Base-by-base conservation (phyloP, 2,113 vertebrate species). In the Neogale vison region DNA sequence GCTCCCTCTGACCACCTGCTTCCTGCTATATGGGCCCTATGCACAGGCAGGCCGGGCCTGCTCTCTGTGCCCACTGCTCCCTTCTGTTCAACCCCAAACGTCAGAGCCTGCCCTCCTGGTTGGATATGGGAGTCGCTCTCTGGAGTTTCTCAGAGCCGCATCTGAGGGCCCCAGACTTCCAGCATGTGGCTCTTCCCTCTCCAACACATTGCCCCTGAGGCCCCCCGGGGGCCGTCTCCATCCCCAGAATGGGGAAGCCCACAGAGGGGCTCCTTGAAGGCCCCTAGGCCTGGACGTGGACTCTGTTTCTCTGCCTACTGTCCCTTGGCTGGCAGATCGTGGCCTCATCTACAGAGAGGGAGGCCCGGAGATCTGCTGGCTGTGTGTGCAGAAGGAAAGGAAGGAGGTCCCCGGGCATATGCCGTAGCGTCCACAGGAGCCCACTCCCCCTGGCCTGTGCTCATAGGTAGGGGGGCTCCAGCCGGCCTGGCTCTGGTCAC, bases 271-370 rank as follows among this genome's bases (percentile, higher is more conserved):
- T 67, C 42, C 42, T n/a, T 7, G 29, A 69, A 45, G 31, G 65
- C 15, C 34, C 34, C 67, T 34, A 20, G 34, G 17, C 67, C 67
- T 69, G 67, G 17, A n/a, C 34, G 15, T 9, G n/a, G 24, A 72
- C 15, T 14, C 79, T 10, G 4, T 15, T 15, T 20, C 15, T 74
- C 34, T 31, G 39, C 17, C 55, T 20, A 36, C 21, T 5, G 5
- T 18, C 65, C 14, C 0, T 2, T 5, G 1, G 39, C 31, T 11
- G 23, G 24, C 55, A 36, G 23, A 23, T 42, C 2, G 0, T 1
- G 71, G 45, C 57, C 87, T 89, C 0, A 1, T 47, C 39, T 12
- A 10, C 13, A 89, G 55, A 45, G 61, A 61, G 9, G 29, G 71
- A 23, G 21, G 72, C 3, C 4, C 15, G 29, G 71, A 88, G 20